A percentile compares a stretch with the other conserved stretches of the same genome.
Conservation (phyloP, 2,113 vertebrate species). For the Poeciliopsis prolifica region DNA sequence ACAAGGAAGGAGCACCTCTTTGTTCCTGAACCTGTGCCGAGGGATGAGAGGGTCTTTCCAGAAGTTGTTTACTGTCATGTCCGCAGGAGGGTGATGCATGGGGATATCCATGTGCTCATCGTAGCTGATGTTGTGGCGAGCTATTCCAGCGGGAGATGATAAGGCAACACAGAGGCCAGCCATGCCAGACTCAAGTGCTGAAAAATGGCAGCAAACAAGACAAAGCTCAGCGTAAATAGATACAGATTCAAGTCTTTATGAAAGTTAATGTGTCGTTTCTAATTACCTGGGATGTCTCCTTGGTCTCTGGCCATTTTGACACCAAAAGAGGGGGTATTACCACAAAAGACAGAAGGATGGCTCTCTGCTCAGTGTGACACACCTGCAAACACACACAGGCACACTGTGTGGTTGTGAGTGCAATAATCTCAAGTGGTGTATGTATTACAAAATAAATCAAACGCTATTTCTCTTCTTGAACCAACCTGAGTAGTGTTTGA, state of each 20-base stretch:
- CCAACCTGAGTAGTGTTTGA: too few species aligned
- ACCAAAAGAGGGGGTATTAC: slow-evolving; percentile 5
- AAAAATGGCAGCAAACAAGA: neutral
- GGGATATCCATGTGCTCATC: slow-evolving; percentile 87
- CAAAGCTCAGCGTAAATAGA: neutral
- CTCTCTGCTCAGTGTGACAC: slow-evolving; percentile 1
- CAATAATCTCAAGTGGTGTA: neutral
- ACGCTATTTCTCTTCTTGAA: too few species aligned
- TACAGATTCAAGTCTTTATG: neutral
- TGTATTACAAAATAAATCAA: neutral
- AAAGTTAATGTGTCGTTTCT: neutral
- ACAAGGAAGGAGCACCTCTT: slow-evolving; percentile 78
- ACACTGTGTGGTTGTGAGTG: neutral
- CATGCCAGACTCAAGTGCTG: slow-evolving; percentile 67
- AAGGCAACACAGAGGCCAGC: slow-evolving; percentile 78
- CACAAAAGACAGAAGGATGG: neutral
- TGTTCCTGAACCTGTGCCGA: slow-evolving; percentile 86
- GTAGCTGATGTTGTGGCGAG: slow-evolving; percentile 86
- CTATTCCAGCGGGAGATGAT: slow-evolving; percentile 84
- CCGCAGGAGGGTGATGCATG: slow-evolving; percentile 88
- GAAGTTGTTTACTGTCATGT: slow-evolving; percentile 80
- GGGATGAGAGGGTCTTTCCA: slow-evolving; percentile 91
- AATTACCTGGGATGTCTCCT: slow-evolving; percentile 73
- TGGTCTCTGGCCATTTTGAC: slow-evolving; percentile 63
- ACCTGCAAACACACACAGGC: slow-evolving; percentile 31